These are phyloP conservation scores for Paramormyrops hopkinsi DNA, from an alignment of 2,797 vertebrate genomes.

Conservation along the genomic window DNA sequence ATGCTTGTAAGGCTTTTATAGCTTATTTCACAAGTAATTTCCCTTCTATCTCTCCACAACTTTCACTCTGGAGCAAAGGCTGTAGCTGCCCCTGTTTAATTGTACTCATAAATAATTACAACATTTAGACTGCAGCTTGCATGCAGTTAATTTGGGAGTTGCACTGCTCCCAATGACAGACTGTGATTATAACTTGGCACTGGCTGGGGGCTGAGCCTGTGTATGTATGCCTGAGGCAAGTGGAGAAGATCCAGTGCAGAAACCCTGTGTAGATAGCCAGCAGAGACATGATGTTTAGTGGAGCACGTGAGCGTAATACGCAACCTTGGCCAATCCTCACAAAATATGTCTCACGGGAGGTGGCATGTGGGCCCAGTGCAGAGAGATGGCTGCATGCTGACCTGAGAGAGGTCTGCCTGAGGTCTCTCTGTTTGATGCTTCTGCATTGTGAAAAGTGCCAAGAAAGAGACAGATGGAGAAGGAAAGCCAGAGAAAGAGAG, in stretches of 20 bases:
- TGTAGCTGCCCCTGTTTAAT: neutral
- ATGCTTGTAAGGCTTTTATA: neutral
- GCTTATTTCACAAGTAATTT: neutral
- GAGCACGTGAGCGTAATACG: neutral
- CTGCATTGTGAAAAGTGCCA: neutral
- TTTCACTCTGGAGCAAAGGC: neutral
- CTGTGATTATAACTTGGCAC: neutral
- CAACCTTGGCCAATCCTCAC: neutral
- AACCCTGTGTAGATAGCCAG: neutral
- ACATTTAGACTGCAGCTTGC: neutral
- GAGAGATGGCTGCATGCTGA: no score
- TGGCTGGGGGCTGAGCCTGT: neutral
- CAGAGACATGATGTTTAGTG: neutral
- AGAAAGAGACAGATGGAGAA: neutral
- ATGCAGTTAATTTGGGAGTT: neutral
- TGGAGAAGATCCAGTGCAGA: neutral
- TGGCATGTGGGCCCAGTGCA: neutral
- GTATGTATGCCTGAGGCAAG: neutral
- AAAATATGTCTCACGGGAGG: neutral
- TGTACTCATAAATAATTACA: conserved; percentile 16
- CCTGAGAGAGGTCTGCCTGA: neutral
- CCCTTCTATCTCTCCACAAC: neutral
- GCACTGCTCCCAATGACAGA: conserved; percentile 2
- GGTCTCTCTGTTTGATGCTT: neutral
- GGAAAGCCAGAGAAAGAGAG: neutral